These are phyloP conservation scores for Cheilosia impressa DNA, from an alignment of 2,888 invertebrate species.

Conservation along the genomic window DNA sequence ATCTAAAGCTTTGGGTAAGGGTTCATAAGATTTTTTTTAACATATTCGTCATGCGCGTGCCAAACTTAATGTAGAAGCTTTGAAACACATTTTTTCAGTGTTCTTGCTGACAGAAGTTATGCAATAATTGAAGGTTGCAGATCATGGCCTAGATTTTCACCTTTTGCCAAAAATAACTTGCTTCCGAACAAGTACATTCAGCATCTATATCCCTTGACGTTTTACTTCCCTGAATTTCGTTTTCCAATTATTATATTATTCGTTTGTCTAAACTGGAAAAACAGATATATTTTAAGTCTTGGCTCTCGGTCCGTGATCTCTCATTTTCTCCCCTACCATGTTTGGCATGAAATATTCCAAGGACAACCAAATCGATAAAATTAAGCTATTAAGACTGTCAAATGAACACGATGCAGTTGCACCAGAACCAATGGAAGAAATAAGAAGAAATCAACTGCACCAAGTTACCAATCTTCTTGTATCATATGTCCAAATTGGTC, in stretches of 20 bases:
- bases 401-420: constrained; percentile 40
- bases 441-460: constrained; percentile 11
- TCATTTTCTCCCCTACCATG: constrained; percentile 43
- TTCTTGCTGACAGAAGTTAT: too few species aligned
- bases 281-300: constrained; percentile 8
- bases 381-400: constrained; percentile 56
- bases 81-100: too few species aligned
- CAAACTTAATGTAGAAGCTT: too few species aligned
- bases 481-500: constrained; percentile 57
- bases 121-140: too few species aligned
- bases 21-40: too few species aligned
- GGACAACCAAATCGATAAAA: constrained; percentile 37
- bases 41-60: too few species aligned
- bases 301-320: not conserved
- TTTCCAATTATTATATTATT: constrained; percentile 23
- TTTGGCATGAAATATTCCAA: constrained; percentile 58
- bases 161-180: not conserved
- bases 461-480: constrained; percentile 56
- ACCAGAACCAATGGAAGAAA: constrained; percentile 1
- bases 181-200: not conserved
- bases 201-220: constrained; percentile 30
- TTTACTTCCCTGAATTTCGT: constrained; percentile 31
- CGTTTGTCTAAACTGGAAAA: not conserved
- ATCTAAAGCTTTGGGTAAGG: too few species aligned
- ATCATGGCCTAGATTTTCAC: too few species aligned